Percentiles rank a stretch among this genome's conserved stretches.
Evolutionary conservation across 2,888 invertebrate species (phyloP).

Genomic region (Nematopogon swammerdamellus): DNA sequence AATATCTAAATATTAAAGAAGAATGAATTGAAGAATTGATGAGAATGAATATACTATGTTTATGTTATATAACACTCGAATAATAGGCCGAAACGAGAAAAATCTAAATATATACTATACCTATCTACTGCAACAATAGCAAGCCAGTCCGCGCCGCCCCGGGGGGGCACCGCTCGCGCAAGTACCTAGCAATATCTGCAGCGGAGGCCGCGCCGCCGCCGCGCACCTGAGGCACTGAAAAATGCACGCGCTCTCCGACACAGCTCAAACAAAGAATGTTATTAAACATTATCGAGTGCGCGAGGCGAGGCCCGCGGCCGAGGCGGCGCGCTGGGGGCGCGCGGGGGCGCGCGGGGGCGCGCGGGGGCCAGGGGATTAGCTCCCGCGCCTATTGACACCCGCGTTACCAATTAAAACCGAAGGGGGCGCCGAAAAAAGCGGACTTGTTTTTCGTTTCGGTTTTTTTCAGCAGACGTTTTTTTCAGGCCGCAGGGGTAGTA

Average conservation of each 20-base stretch:
- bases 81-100: too few relatives aligned
- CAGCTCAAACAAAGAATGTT: not conserved
- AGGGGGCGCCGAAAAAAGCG: constrained; percentile 35
- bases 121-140: too few relatives aligned
- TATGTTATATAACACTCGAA: too few relatives aligned
- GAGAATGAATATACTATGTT: too few relatives aligned
- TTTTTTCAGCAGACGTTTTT: constrained; percentile 50
- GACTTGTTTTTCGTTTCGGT: too few relatives aligned
- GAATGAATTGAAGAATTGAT: too few relatives aligned
- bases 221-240: not conserved
- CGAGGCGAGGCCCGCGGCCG: not conserved
- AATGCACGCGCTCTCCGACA: not conserved
- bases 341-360: constrained; percentile 9
- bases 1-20: too few relatives aligned
- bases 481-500: constrained; percentile 46
- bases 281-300: not conserved
- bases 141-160: too few relatives aligned
- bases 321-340: too few relatives aligned
- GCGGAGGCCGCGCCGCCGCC: not conserved
- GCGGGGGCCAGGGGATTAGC: constrained; percentile 38
- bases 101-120: too few relatives aligned
- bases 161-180: too few relatives aligned
- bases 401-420: constrained; percentile 57
- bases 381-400: constrained; percentile 46
- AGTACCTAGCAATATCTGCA: too few relatives aligned